Conservation (phyloP, 2,888 invertebrate species). For the Clanis bilineata region DNA sequence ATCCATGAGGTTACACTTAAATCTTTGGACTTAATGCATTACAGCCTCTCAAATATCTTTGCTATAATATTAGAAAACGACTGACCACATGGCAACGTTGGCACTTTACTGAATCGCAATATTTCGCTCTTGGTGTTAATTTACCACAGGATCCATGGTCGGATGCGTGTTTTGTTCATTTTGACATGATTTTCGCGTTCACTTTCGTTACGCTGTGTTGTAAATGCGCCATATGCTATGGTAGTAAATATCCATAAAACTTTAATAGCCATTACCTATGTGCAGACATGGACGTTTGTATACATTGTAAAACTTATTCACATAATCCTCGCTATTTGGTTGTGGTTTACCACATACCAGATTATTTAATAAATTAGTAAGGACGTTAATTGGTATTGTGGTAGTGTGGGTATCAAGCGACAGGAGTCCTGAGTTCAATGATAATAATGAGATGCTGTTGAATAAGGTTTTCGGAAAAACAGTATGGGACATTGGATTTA, state of each 20-base stretch:
- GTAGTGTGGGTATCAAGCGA: too few relatives aligned
- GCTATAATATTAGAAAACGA: background rate
- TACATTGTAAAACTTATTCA: background rate
- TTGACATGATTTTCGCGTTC: constrained; percentile 57
- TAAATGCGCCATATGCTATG: constrained; percentile 16
- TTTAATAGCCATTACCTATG: background rate
- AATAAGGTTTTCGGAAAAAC: too few relatives aligned
- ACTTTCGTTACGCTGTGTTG: constrained; percentile 58
- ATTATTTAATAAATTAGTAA: background rate
- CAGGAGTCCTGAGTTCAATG: too few relatives aligned
- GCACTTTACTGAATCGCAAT: constrained; percentile 10
- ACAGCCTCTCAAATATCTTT: background rate
- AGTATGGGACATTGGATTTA: too few relatives aligned
- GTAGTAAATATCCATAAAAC: constrained; percentile 31
- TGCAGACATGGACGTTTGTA: too few relatives aligned
- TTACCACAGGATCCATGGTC: constrained; percentile 63
- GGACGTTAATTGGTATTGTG: too few relatives aligned
- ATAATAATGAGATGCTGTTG: too few relatives aligned
- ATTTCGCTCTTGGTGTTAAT: constrained; percentile 6
- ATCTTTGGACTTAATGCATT: background rate
- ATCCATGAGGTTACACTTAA: constrained; percentile 49
- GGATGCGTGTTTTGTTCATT: constrained; percentile 67
- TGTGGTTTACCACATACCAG: background rate
- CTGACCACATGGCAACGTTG: background rate
- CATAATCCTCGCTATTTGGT: too few relatives aligned